A percentile compares a stretch with the other conserved stretches of the same genome.
Conservation (phyloP, 2,113 vertebrate species). For the Dinomys branickii region DNA sequence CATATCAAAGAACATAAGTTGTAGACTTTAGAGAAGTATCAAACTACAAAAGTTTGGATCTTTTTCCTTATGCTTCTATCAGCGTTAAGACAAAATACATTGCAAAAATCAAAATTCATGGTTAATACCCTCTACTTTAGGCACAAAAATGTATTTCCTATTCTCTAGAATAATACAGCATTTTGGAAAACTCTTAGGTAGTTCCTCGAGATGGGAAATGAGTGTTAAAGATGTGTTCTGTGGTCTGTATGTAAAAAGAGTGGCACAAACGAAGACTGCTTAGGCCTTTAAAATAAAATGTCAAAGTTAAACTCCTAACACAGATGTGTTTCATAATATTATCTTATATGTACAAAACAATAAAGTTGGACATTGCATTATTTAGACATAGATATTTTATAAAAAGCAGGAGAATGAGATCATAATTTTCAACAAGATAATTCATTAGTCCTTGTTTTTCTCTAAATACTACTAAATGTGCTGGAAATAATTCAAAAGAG, state of each 20-base stretch:
- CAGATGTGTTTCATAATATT: background rate
- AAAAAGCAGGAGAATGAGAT: background rate
- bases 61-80: background rate
- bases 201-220: background rate
- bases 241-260: background rate
- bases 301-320: background rate
- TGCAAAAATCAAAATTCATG: background rate
- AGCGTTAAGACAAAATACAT: background rate
- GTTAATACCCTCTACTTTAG: background rate
- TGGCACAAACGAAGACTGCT: background rate
- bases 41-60: background rate
- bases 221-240: background rate
- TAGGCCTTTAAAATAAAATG: background rate
- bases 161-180: background rate
- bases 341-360: background rate
- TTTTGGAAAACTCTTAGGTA: background rate
- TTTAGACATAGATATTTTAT: background rate
- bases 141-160: background rate
- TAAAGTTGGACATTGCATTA: background rate
- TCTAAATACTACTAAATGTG: background rate
- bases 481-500: background rate
- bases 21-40: background rate
- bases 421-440: background rate
- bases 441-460: background rate
- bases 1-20: background rate